Evolutionary conservation across 2,797 vertebrate species (phyloP).

Genomic region (Sebastes minor): DNA sequence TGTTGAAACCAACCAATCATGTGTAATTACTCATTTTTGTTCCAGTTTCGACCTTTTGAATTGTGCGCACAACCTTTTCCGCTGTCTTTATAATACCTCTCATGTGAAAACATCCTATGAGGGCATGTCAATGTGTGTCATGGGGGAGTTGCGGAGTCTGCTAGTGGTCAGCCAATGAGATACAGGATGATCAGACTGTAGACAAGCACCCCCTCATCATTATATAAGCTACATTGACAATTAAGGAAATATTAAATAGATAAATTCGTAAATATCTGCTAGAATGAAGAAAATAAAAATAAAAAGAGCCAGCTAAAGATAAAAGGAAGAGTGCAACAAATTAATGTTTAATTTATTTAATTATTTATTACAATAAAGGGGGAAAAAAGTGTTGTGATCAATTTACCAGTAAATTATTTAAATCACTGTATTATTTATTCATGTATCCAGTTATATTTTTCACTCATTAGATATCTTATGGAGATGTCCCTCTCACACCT

Average conservation of each 20-base stretch:
- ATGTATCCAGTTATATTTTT: neutral
- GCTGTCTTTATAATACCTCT: neutral
- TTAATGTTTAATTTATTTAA: neutral
- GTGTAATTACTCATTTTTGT: neutral
- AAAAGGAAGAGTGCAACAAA: neutral
- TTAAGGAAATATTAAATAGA: neutral
- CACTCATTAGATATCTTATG: neutral
- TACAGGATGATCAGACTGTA: neutral
- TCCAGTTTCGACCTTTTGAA: neutral
- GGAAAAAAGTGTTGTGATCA: neutral
- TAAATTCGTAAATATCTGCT: neutral
- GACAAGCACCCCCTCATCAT: neutral
- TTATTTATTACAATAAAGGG: neutral
- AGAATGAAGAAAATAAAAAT: neutral
- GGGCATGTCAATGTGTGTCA: neutral
- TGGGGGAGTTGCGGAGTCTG: neutral
- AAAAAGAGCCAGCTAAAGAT: neutral
- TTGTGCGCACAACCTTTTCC: neutral
- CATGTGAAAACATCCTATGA: neutral
- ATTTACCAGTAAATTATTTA: neutral
- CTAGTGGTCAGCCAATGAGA: neutral
- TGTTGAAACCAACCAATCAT: neutral
- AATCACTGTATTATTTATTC: neutral
- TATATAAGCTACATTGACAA: neutral
- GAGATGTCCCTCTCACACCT: neutral